A percentile compares a stretch with the other conserved stretches of the same genome.
Evolutionary conservation across 1,140 invertebrate species (phyloP).

Genomic region (Drosophila paulistorum): DNA sequence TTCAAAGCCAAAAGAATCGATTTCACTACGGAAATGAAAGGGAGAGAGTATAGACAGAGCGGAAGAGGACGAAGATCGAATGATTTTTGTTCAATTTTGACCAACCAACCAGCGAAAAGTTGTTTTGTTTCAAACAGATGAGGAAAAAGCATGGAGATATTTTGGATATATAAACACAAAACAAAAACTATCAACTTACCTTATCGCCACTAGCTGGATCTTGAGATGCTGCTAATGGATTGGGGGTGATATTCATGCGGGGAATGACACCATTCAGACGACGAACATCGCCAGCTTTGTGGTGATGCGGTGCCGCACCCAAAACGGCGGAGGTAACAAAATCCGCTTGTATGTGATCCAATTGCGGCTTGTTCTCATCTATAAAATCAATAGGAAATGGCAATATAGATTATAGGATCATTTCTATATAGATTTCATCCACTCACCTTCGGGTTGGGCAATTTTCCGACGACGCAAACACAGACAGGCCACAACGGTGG

Average conservation of each 20-base stretch:
- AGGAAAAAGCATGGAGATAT: conserved; percentile 39
- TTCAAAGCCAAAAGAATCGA: neutral
- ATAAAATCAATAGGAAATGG: neutral
- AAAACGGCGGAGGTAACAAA: conserved; percentile 81
- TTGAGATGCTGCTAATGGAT: conserved; percentile 86
- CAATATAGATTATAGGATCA: neutral
- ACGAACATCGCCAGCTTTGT: conserved; percentile 62
- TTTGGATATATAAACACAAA: neutral
- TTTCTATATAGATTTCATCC: neutral
- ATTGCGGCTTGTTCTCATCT: conserved; percentile 79
- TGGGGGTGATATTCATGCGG: conserved; percentile 88
- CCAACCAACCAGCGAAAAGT: conserved; percentile 76
- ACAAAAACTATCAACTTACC: conserved; percentile 47
- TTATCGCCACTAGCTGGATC: conserved; percentile 75
- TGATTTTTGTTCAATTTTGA: conserved; percentile 58
- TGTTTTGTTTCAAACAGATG: conserved; percentile 52
- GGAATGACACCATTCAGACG: conserved; percentile 86
- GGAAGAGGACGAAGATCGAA: conserved; percentile 8
- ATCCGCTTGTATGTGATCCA: conserved; percentile 84
- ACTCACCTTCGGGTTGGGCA: conserved; percentile 84
- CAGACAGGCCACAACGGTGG: conserved; percentile 74
- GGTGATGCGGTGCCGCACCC: conserved; percentile 65
- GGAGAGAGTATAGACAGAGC: neutral
- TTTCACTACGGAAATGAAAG: neutral
- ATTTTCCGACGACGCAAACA: conserved; percentile 83